Evolutionary conservation across 2,888 invertebrate genomes (phyloP), one percentile per base, ranked within the genome.

Genomic region (Coenonympha glycerion): DNA sequence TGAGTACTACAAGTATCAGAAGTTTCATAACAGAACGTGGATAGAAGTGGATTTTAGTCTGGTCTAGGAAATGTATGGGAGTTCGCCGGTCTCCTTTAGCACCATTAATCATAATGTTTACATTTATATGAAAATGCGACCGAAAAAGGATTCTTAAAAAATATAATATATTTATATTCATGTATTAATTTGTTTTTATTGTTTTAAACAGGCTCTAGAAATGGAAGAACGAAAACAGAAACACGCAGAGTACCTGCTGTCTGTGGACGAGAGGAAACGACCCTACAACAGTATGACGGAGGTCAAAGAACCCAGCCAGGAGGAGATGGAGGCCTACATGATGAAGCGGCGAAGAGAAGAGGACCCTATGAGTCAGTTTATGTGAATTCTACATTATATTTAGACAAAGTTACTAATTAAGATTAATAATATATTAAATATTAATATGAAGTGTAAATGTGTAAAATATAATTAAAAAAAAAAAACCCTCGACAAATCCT

Each of bases 311-410:
- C 97, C 96, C 0, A 94, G 96, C 0, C 95, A 95, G 53, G 95
- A 96, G 57, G 97, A 99, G 75, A 90, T 98, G 72, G 98, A 99
- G 76, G 97, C 97, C 0, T 98, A 94, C 84, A 92, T 93, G 71
- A 92, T 96, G 88, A 98, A 96, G 76, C 89, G 94, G 47, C 87
- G 90, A 47, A 88, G 95, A 33, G 92, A 92, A 0, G 96, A 96
- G 58, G 99, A 99, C 86, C 99, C 99, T 0, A 98, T 99, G 98
- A 90, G 92, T 47, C 92, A 94, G 56, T 94, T 93, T 79, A 67
- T 89, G 65, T 82, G 34, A 52, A 48, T 28, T 37, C 13, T 28
- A 46, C 47, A 47, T 46, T 49, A 8, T 8, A 8, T 15, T 28
- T 28, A n/a, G 11, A 8, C 11, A 3, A 11, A 28, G 4, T 28